A percentile compares a stretch with the other conserved stretches of the same genome.
Conservation (phyloP, 2,797 vertebrate genomes). For the Erpetoichthys calabaricus region DNA sequence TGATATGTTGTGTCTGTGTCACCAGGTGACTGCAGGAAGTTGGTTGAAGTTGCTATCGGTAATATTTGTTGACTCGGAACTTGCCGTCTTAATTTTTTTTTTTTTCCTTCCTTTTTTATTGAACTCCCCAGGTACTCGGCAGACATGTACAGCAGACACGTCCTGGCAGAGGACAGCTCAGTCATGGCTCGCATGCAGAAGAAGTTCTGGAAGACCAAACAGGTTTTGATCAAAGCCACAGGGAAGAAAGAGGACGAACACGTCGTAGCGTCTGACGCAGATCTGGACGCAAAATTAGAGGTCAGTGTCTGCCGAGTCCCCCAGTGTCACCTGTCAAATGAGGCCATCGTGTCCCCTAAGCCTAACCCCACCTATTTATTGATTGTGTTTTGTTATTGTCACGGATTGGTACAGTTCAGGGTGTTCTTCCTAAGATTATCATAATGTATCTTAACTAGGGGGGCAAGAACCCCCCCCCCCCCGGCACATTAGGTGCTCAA, state of each 20-base stretch:
- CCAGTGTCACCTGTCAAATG: neutral
- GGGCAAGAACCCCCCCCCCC: too few relatives aligned
- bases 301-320: slow-evolving; percentile 27
- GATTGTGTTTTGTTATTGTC: neutral
- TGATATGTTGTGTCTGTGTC: too few relatives aligned
- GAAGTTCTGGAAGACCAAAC: slow-evolving; percentile 75
- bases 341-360: neutral
- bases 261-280: slow-evolving; percentile 62
- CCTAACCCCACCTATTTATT: neutral
- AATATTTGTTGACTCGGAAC: too few relatives aligned
- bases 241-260: slow-evolving; percentile 75
- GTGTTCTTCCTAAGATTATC: neutral
- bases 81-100: too few relatives aligned
- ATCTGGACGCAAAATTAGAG: slow-evolving; percentile 66
- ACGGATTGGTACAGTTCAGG: neutral
- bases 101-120: too few relatives aligned
- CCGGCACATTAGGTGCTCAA: too few relatives aligned
- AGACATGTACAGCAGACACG: slow-evolving; percentile 45
- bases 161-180: slow-evolving; percentile 50
- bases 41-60: too few relatives aligned
- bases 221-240: slow-evolving; percentile 68
- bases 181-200: slow-evolving; percentile 68
- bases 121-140: slow-evolving; percentile 31
- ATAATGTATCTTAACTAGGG: too few relatives aligned
- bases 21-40: too few relatives aligned